Conservation (phyloP, 2,113 vertebrate genomes). For the Periophthalmodon schlosseri region DNA sequence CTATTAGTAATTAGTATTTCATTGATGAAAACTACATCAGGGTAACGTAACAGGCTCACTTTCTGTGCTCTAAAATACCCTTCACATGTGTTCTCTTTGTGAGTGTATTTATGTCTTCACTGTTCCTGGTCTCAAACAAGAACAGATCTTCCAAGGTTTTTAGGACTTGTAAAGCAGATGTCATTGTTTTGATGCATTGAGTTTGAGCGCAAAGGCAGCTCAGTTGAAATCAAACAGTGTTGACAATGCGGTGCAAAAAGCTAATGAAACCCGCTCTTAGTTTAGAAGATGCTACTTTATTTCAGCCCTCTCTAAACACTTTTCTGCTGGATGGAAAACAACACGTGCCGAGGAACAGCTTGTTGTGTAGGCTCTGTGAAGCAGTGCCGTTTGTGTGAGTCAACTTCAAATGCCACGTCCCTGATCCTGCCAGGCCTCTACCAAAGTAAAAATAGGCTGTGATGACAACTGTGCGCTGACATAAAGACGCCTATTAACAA, state of each 20-base stretch:
- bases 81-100: conserved; percentile 25
- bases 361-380: conserved; percentile 72
- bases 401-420: conserved; percentile 67
- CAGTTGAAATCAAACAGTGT: conserved; percentile 61
- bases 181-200: conserved; percentile 53
- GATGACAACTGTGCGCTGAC: conserved; percentile 63
- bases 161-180: conserved; percentile 38
- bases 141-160: conserved; percentile 48
- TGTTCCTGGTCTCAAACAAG: conserved; percentile 38
- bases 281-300: conserved; percentile 55
- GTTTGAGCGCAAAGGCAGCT: conserved; percentile 50
- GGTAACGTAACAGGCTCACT: not conserved
- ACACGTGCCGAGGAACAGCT: conserved; percentile 70
- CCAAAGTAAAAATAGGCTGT: conserved; percentile 71
- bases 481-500: conserved; percentile 65
- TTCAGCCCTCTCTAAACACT: conserved; percentile 53
- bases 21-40: not conserved
- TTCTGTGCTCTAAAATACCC: conserved; percentile 21
- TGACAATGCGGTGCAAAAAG: conserved; percentile 59
- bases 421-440: conserved; percentile 65
- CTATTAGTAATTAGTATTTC: not conserved
- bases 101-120: conserved; percentile 22
- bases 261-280: conserved; percentile 73
- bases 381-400: conserved; percentile 67
- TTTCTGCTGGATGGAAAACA: conserved; percentile 49